These are phyloP conservation scores for Micropterix aruncella DNA, from an alignment of 2,888 invertebrate species.

Conservation along the genomic window DNA sequence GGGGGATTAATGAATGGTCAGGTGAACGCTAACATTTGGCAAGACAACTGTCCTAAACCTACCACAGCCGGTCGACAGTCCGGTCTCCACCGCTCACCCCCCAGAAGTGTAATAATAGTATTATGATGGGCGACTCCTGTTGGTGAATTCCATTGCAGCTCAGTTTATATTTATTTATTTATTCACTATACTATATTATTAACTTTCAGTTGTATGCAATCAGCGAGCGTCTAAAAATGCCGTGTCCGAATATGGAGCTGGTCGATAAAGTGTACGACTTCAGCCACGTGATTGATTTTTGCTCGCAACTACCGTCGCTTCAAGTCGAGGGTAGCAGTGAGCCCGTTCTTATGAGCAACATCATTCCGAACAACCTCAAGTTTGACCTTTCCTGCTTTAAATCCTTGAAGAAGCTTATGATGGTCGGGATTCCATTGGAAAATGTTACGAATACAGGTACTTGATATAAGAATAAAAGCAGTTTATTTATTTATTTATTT, in stretches of 20 bases:
- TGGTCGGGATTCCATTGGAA: slow-evolving; percentile 53
- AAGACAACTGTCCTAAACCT: too few relatives aligned
- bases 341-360: slow-evolving; percentile 68
- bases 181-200: too few relatives aligned
- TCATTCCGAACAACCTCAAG: slow-evolving; percentile 62
- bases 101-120: too few relatives aligned
- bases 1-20: too few relatives aligned
- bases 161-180: too few relatives aligned
- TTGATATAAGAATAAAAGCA: too few relatives aligned
- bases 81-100: too few relatives aligned
- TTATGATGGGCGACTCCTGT: too few relatives aligned
- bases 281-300: slow-evolving; percentile 82
- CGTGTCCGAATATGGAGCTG: slow-evolving; percentile 68
- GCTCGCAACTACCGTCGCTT: slow-evolving; percentile 56
- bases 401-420: slow-evolving; percentile 50
- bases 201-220: slow-evolving; percentile 71
- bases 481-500: too few relatives aligned
- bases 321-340: slow-evolving; percentile 52
- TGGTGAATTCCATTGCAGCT: too few relatives aligned
- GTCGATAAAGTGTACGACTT: slow-evolving; percentile 74
- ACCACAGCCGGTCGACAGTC: too few relatives aligned
- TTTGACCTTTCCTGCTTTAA: slow-evolving; percentile 81
- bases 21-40: too few relatives aligned
- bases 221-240: slow-evolving; percentile 72
- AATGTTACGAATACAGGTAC: slow-evolving; percentile 49